Percentiles rank a stretch among this genome's conserved stretches.
These are phyloP conservation scores for Drosophila orena DNA, from an alignment of 1,140 invertebrate species.

Conservation along the genomic window DNA sequence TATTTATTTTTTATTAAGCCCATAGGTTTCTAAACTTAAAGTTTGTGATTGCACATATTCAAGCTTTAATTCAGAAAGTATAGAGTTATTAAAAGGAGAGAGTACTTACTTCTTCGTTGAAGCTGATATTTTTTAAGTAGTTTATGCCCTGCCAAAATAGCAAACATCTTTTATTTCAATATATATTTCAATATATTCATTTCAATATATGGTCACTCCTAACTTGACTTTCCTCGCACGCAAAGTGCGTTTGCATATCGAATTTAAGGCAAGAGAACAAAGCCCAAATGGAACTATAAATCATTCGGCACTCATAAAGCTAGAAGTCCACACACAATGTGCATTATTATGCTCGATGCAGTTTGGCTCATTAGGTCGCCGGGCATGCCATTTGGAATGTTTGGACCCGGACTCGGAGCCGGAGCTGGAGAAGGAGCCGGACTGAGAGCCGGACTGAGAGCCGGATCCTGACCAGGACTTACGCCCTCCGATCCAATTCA, in stretches of 20 bases:
- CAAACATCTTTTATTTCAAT: too few species aligned
- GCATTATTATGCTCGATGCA: constrained; percentile 28
- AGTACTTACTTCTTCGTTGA: background rate
- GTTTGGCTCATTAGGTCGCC: constrained; percentile 45
- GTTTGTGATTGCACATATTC: too few species aligned
- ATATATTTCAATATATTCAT: too few species aligned
- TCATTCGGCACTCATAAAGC: constrained; percentile 27
- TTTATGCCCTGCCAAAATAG: background rate
- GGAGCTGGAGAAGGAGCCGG: too few species aligned
- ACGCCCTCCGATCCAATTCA: constrained; percentile 14
- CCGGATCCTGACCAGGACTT: background rate
- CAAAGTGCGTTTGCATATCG: constrained; percentile 4
- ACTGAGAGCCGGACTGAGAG: background rate
- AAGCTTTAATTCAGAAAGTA: too few species aligned
- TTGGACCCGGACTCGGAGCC: constrained; percentile 2
- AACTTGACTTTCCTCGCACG: background rate
- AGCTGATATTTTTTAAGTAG: too few species aligned
- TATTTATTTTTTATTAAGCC: background rate
- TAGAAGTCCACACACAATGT: constrained; percentile 28
- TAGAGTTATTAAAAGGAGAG: too few species aligned
- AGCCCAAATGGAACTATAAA: constrained; percentile 35
- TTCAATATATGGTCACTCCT: too few species aligned
- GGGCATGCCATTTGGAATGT: constrained; percentile 19
- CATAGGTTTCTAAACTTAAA: too few species aligned
- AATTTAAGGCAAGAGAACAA: background rate